Evolutionary conservation across 2,797 vertebrate species (phyloP).

Genomic region (Cyclopterus lumpus): DNA sequence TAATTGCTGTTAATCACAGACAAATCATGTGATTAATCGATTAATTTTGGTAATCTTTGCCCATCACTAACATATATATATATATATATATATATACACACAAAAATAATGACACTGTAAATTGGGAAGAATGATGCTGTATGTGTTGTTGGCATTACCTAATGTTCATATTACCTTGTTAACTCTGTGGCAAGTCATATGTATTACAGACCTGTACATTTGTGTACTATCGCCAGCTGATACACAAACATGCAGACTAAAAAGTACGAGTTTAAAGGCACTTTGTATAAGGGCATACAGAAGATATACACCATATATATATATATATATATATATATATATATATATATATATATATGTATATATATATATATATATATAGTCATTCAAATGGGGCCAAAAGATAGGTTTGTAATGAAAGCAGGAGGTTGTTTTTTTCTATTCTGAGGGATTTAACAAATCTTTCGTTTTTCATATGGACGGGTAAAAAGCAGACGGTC

Average conservation of each 20-base stretch:
- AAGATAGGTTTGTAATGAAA: neutral
- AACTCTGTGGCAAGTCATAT: neutral
- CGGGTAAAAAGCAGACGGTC: constrained; percentile 58
- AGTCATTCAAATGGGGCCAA: neutral
- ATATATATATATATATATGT: neutral
- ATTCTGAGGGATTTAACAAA: neutral
- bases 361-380: neutral
- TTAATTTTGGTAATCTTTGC: no score
- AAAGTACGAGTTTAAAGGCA: no score
- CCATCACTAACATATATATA: no score
- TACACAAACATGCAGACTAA: no score
- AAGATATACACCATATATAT: neutral
- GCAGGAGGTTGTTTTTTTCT: neutral
- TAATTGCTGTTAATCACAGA: no score
- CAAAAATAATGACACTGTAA: neutral
- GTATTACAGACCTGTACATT: neutral
- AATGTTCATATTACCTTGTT: neutral
- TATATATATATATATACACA: no score
- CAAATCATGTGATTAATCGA: no score
- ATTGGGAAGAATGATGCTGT: neutral
- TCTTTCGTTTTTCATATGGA: constrained; percentile 52
- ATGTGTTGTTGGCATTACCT: neutral
- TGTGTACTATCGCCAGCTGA: no score
- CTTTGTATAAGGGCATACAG: neutral
- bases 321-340: neutral